Percentiles rank a stretch among this genome's conserved stretches.
Evolutionary conservation across 2,797 vertebrate species (phyloP).

Genomic region (Falco cherrug): DNA sequence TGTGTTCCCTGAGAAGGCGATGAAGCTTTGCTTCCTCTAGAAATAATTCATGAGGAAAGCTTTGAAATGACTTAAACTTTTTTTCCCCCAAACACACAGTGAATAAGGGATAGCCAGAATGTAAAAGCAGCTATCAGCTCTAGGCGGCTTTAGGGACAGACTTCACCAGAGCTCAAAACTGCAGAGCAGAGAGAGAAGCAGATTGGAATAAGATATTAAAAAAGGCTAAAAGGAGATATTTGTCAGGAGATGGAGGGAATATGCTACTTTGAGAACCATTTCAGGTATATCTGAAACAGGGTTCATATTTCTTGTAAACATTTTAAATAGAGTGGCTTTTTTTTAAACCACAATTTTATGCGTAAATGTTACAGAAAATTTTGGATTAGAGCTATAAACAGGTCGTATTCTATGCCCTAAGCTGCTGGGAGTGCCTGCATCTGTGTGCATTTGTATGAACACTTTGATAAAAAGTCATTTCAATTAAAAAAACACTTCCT

Average conservation of each 20-base stretch:
- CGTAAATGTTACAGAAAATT: background rate
- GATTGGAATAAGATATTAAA: background rate
- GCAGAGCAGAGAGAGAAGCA: background rate
- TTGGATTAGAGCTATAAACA: background rate
- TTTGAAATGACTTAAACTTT: background rate
- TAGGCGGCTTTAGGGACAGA: background rate
- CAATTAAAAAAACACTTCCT: background rate
- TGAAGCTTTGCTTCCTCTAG: background rate
- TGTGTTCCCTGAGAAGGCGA: accelerated
- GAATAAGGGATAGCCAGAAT: background rate
- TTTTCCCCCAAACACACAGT: background rate
- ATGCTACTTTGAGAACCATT: background rate
- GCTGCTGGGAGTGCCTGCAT: background rate
- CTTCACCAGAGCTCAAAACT: background rate
- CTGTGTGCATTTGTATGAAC: accelerated
- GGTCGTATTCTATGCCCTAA: background rate
- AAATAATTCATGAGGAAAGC: background rate
- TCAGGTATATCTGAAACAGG: background rate
- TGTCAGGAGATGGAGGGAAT: background rate
- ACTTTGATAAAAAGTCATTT: background rate
- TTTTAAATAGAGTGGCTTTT: background rate
- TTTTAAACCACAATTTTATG: background rate
- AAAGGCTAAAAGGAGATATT: background rate
- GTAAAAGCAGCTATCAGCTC: background rate
- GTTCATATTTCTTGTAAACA: background rate